phyloP scores from a whole-genome alignment of 2,113 vertebrate species.

The Crotalus helleri region DNA sequence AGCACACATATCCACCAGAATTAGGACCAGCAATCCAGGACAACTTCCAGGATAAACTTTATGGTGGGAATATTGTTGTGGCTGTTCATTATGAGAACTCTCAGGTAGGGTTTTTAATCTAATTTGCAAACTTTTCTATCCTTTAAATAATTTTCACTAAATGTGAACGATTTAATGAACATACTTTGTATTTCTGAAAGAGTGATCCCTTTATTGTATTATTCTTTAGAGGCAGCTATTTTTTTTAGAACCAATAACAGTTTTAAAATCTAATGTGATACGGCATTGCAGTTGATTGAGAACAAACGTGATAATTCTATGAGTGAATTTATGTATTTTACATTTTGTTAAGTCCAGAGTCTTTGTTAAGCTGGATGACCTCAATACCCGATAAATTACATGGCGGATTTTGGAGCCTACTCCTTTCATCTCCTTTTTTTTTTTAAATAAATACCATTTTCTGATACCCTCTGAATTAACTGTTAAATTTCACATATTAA shows the following conservation, averaged over 20 bases:
- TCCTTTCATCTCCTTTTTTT: not conserved
- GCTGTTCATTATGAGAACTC: conserved; percentile 91
- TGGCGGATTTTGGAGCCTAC: not conserved
- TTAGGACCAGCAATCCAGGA: conserved; percentile 77
- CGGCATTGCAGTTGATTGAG: not conserved
- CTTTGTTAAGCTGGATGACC: not conserved
- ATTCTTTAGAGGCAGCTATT: not conserved
- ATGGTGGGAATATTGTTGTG: conserved; percentile 83
- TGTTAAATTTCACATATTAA: not conserved
- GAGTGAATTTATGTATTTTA: not conserved
- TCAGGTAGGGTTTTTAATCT: conserved; percentile 73
- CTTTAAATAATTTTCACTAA: not conserved
- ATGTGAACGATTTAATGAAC: not conserved
- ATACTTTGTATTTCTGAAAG: not conserved
- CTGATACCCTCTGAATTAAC: not conserved
- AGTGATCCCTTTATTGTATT: not conserved
- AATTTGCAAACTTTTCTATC: not conserved
- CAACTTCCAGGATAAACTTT: conserved; percentile 77
- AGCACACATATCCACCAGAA: conserved; percentile 86
- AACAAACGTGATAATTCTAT: not conserved
- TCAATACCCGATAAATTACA: not conserved
- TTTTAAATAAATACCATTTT: no score
- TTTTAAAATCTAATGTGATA: not conserved
- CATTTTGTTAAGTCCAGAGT: not conserved
- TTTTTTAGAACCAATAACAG: not conserved